Evolutionary conservation across 2,797 vertebrate genomes (phyloP), one percentile per base, ranked within the genome.

Genomic region (Dromococcyx pavoninus): DNA sequence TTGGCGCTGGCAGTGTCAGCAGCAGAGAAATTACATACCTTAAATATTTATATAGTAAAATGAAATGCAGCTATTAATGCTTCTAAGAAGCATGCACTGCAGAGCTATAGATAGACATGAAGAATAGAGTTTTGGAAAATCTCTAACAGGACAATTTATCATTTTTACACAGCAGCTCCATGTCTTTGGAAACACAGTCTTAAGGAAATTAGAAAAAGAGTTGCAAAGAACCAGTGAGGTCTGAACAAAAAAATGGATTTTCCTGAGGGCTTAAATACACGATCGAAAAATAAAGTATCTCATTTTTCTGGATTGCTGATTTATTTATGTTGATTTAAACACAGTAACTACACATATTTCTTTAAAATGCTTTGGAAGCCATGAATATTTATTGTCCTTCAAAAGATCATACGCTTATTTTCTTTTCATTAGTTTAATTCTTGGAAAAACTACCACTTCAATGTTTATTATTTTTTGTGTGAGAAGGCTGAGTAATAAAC

Each of bases 11-110:
- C 94, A 90, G 74, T 94, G 92, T 97, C 97, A 98, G 96, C 95
- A 95, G 94, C 84, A 94, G 71, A 97, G 95, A 97, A 96, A 97
- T 97, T 97, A 97, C 85, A 94, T 96, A 96, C 88, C 91, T 98
- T 97, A 97, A 98, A 97, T 98, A 97, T 97, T 98, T 97, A 97
- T 97, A 96, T 85, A 97, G 88, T 92, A 95, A 97, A 97, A 97
- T 96, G 88, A 97, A 98, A 97, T 97, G 95, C 94, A 97, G 94
- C 93, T 93, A 95, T 97, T 97, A 97, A 95, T 96, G 95, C 85
- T 96, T 96, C 89, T 87, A 97, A 95, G 89, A 96, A 95, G 89
- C 61, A 94, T 91, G 82, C 61, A 92, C 57, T 90, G 64, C 91
- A 61, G 92, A 85, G 80, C 74, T 93, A 96, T 94, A 96, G 95